Conservation (phyloP, 2,797 vertebrate genomes). For the Pampus argenteus region DNA sequence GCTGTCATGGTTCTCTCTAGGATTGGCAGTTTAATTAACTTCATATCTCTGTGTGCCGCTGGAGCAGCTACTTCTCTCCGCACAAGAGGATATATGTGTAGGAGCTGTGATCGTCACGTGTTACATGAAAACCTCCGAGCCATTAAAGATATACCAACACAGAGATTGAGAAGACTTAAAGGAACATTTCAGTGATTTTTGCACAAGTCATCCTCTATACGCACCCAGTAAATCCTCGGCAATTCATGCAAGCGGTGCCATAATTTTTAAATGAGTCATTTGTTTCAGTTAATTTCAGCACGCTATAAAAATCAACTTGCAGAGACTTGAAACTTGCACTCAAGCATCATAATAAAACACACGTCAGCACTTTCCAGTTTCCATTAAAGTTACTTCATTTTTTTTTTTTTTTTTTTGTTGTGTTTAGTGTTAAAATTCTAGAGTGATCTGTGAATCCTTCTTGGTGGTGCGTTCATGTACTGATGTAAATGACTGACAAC, state of each 20-base stretch:
- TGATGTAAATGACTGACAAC: background rate
- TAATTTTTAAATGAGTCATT: background rate
- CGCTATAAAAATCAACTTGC: too few species aligned
- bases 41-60: slow-evolving; percentile 72
- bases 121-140: slow-evolving; percentile 27
- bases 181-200: background rate
- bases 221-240: background rate
- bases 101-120: slow-evolving; percentile 32
- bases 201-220: background rate
- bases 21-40: slow-evolving; percentile 83
- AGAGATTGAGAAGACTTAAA: background rate
- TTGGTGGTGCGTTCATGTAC: too few species aligned
- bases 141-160: slow-evolving; percentile 12
- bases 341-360: too few species aligned
- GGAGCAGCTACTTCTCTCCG: slow-evolving; percentile 44
- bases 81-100: slow-evolving; percentile 34
- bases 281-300: background rate
- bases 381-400: too few species aligned
- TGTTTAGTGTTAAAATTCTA: too few species aligned
- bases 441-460: too few species aligned
- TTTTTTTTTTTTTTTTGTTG: too few species aligned
- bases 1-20: slow-evolving; percentile 63
- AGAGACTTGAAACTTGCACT: too few species aligned
- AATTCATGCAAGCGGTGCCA: background rate
- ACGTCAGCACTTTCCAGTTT: too few species aligned